phyloP scores from a whole-genome alignment of 2,113 vertebrate genomes.

The Cardinalis cardinalis region DNA sequence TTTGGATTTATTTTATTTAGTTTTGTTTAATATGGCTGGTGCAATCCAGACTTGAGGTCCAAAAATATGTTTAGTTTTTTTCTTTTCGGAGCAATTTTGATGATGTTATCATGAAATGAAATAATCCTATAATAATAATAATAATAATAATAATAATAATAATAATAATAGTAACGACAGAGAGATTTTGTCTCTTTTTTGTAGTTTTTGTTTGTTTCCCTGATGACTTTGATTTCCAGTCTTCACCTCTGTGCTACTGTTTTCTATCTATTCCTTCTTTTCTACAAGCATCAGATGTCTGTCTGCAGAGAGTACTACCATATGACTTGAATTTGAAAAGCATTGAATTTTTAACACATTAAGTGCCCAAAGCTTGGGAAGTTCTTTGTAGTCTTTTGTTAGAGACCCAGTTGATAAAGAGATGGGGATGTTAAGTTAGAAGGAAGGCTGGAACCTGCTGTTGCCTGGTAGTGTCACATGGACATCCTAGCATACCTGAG shows the following conservation, averaged over 20 bases:
- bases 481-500: neutral
- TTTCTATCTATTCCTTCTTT: neutral
- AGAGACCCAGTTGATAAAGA: neutral
- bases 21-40: neutral
- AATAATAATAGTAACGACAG: too few relatives aligned
- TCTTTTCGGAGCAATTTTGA: neutral
- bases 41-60: neutral
- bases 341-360: neutral
- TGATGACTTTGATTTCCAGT: neutral
- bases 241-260: neutral
- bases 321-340: neutral
- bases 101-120: neutral
- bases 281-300: neutral
- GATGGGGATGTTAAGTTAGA: neutral
- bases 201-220: neutral
- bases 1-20: neutral
- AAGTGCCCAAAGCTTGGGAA: neutral
- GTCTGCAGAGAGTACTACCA: neutral
- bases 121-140: neutral
- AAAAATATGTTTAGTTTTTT: neutral
- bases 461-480: neutral
- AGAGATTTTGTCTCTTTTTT: neutral
- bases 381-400: neutral
- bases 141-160: too few relatives aligned
- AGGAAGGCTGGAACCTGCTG: neutral